Conservation (phyloP, 2,888 invertebrate genomes). For the Empis livida region DNA sequence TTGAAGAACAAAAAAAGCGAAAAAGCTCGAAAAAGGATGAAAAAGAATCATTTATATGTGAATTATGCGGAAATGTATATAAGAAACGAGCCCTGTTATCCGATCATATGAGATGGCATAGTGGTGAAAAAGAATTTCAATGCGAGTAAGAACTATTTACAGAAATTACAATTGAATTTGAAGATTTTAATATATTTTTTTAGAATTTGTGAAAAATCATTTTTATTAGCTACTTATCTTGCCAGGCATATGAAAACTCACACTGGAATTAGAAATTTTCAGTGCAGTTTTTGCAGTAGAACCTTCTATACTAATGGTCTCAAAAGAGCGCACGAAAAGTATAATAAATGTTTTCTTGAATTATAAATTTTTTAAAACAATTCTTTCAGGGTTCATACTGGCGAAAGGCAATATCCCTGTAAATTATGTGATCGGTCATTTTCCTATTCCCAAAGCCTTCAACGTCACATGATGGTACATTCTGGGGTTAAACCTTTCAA, state of each 20-base stretch:
- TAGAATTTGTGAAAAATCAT: background rate
- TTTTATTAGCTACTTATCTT: background rate
- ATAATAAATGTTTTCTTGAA: background rate
- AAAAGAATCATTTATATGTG: slow-evolving; percentile 17
- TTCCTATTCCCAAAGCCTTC: slow-evolving; percentile 26
- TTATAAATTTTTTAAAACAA: no score
- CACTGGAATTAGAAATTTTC: slow-evolving; percentile 20
- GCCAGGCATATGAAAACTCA: background rate
- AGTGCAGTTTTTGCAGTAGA: slow-evolving; percentile 25
- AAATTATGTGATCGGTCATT: slow-evolving; percentile 26
- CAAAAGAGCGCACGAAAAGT: background rate
- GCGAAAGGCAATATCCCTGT: background rate
- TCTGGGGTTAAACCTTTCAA: slow-evolving; percentile 24
- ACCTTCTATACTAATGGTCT: background rate
- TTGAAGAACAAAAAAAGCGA: background rate
- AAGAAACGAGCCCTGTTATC: slow-evolving; percentile 26
- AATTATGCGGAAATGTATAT: slow-evolving; percentile 29
- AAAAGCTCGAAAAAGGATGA: background rate
- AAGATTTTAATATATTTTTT: background rate
- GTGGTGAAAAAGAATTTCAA: slow-evolving; percentile 20
- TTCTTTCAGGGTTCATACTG: background rate
- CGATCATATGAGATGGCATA: slow-evolving; percentile 28
- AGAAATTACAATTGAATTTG: background rate
- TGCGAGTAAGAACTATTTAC: slow-evolving; percentile 28
- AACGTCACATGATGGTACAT: slow-evolving; percentile 29